Base-by-base conservation (phyloP, 2,113 vertebrate species). In the Cyprinodon brontotheroides region DNA sequence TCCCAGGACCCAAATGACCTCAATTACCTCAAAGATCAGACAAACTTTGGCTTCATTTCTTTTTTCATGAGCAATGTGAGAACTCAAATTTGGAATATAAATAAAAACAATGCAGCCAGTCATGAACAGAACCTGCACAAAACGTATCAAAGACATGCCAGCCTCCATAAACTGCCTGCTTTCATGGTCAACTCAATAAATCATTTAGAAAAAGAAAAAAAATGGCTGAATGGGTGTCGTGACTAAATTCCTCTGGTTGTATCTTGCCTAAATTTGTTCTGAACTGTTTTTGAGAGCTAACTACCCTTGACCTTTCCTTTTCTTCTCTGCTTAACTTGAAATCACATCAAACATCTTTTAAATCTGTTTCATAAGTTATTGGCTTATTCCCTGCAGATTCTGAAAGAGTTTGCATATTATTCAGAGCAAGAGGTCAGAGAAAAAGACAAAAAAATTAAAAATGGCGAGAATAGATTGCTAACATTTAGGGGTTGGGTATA, bases 321-420 rank as follows among this genome's bases (percentile, higher is more conserved):
- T n/a, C 43, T n/a, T 61, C 48, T 47, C 5, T 61, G 7, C 50
- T 65, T 62, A 62, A 68, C 0, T 70, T 15, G 29, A 36, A 68
- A 68, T 43, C 4, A 15, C 50, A 6, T 9, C 8, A 43, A 73
- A 37, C 38, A 36, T 20, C 17, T 62, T 68, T 78, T 40, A 69
- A 11, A 29, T 14, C 3, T 14, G 40, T 62, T 59, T 72, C 47
- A 40, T 57, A 57, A 6, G 20, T 3, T 4, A 4, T 50, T 14
- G 3, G 4, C 2, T 53, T 1, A 8, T 57, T 53, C 20, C 9
- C 8, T 53, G 50, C 50, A 9, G 14, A 20, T 57, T 57, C 50
- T 10, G 38, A 41, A 11, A 22, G 14, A 39, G 50, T 69, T 61
- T 63, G 22, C 66, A 78, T 53, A 61, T 70, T 71, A 45, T 50